These are phyloP conservation scores for Netelia inedita DNA, from an alignment of 2,888 invertebrate genomes.

Conservation along the genomic window DNA sequence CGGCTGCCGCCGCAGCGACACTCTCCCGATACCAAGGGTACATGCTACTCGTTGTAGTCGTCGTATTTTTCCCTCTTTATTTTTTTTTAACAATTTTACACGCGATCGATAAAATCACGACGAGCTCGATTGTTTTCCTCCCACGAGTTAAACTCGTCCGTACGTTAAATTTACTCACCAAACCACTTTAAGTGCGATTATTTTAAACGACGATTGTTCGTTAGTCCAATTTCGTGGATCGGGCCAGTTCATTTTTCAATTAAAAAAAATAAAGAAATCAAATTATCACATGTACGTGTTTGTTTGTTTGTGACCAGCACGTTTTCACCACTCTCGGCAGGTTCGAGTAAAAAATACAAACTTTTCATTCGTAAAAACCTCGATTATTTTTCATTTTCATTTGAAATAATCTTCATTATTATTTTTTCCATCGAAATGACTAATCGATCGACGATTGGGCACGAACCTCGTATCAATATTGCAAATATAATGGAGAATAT, in stretches of 20 bases:
- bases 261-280: no score
- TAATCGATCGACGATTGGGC: neutral
- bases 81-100: slow-evolving; percentile 1
- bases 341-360: slow-evolving; percentile 31
- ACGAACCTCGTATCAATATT: neutral
- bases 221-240: neutral
- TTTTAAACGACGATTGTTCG: slow-evolving; percentile 1
- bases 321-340: neutral
- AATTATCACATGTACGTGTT: no score
- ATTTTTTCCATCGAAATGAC: neutral
- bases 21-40: slow-evolving; percentile 89
- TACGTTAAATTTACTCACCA: no score
- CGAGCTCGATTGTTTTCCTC: neutral
- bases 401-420: neutral
- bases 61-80: slow-evolving; percentile 50
- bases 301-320: slow-evolving; percentile 12
- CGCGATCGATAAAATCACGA: neutral
- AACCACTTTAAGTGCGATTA: neutral
- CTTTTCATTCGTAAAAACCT: slow-evolving; percentile 40
- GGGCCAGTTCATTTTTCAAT: slow-evolving; percentile 25
- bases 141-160: neutral
- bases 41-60: slow-evolving; percentile 82
- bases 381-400: neutral
- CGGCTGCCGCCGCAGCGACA: slow-evolving; percentile 86
- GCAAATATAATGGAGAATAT: neutral